phyloP scores from a whole-genome alignment of 2,888 invertebrate species.

The Plebejus argus region DNA sequence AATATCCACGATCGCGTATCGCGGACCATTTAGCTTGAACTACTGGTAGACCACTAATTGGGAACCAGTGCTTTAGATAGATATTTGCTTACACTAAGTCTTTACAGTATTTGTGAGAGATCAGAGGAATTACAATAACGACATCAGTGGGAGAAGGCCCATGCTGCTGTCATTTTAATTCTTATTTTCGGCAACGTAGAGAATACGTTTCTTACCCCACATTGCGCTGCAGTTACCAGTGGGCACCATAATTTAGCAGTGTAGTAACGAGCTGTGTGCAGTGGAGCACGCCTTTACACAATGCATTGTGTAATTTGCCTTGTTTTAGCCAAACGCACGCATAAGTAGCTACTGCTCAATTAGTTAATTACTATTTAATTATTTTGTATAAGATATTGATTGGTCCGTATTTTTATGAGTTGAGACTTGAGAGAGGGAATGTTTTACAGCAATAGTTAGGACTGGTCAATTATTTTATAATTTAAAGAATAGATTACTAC shows the following conservation, averaged over 20 bases:
- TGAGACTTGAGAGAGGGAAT: too few species aligned
- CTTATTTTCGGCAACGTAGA: neutral
- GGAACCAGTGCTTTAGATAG: too few species aligned
- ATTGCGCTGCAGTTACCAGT: neutral
- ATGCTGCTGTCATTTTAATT: neutral
- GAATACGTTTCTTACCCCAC: neutral
- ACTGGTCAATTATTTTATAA: too few species aligned
- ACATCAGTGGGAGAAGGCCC: too few species aligned
- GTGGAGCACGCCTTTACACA: constrained; percentile 29
- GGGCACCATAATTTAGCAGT: constrained; percentile 14
- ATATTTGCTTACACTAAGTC: too few species aligned
- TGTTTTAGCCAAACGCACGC: constrained; percentile 26
- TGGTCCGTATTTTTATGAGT: neutral
- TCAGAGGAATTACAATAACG: too few species aligned
- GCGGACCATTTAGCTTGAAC: too few species aligned
- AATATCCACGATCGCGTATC: too few species aligned
- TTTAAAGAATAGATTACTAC: too few species aligned
- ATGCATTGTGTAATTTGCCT: constrained; percentile 11
- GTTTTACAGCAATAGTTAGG: too few species aligned
- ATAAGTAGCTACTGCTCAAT: constrained; percentile 19
- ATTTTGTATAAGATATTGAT: neutral
- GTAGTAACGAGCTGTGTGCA: constrained; percentile 12
- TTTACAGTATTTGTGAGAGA: too few species aligned
- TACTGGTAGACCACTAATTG: too few species aligned
- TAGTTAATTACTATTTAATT: neutral